Conservation (phyloP, 2,888 invertebrate genomes). For the Acanthosepion lycidas region DNA sequence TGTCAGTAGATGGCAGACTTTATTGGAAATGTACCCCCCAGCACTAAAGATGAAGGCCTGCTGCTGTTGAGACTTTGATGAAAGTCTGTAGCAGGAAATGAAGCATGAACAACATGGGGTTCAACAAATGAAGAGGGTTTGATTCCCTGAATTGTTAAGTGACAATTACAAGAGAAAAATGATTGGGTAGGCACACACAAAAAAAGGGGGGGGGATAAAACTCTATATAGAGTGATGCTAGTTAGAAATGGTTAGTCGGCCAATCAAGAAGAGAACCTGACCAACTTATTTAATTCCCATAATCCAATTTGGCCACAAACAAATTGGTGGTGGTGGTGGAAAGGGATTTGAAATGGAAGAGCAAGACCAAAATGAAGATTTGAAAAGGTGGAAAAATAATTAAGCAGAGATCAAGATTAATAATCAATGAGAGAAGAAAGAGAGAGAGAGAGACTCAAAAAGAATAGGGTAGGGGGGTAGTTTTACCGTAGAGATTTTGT, state of each 20-base stretch:
- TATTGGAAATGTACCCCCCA: slow-evolving; percentile 23
- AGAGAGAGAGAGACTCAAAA: not conserved
- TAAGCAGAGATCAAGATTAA: not conserved
- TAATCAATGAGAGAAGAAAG: not conserved
- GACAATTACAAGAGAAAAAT: not conserved
- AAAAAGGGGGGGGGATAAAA: not conserved
- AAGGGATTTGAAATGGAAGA: not conserved
- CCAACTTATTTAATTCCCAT: not conserved
- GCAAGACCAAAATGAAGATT: not conserved
- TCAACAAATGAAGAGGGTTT: not conserved
- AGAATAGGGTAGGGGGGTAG: not conserved
- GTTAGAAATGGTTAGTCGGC: not conserved
- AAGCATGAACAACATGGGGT: not conserved
- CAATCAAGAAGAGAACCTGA: not conserved
- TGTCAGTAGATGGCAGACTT: slow-evolving; percentile 33
- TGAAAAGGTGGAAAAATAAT: not conserved
- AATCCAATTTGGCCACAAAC: not conserved
- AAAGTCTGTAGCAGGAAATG: not conserved
- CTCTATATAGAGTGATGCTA: not conserved
- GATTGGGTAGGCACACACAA: not conserved
- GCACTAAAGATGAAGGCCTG: not conserved
- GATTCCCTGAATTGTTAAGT: not conserved
- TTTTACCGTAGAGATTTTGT: not conserved
- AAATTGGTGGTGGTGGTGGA: not conserved
- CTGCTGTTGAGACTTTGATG: not conserved